phyloP scores from a whole-genome alignment of 1,140 invertebrate genomes.

The Diprion similis region DNA sequence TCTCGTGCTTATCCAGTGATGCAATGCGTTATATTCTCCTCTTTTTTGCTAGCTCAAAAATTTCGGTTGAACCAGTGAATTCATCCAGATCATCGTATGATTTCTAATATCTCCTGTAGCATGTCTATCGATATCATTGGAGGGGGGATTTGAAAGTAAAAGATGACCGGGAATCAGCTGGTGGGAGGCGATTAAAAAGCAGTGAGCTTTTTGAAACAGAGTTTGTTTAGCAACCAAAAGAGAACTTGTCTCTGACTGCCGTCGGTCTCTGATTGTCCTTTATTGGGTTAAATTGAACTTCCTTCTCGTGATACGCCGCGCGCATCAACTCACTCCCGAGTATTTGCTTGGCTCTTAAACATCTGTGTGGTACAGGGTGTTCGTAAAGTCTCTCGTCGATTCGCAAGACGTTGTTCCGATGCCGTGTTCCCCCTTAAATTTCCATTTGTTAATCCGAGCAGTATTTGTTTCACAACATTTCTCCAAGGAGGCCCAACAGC shows the following conservation, averaged over 20 bases:
- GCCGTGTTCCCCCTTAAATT: not conserved
- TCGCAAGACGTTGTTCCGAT: not conserved
- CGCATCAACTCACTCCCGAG: conserved; percentile 61
- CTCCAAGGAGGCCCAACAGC: not conserved
- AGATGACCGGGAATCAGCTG: not conserved
- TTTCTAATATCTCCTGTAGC: no score
- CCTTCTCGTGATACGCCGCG: conserved; percentile 63
- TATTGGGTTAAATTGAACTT: conserved; percentile 65
- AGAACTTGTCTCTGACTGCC: conserved; percentile 56
- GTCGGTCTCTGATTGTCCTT: conserved; percentile 63
- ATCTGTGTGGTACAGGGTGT: conserved; percentile 57
- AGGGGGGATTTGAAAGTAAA: no score
- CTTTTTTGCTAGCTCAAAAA: no score
- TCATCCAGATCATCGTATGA: no score
- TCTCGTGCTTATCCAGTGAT: no score
- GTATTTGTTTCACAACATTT: not conserved
- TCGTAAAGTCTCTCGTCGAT: conserved; percentile 43
- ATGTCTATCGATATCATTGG: no score
- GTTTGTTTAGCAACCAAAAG: conserved; percentile 26
- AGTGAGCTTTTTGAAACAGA: not conserved
- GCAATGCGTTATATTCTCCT: no score
- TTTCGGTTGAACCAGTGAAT: no score
- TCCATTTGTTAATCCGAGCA: not conserved
- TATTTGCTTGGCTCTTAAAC: conserved; percentile 57
- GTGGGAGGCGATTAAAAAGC: not conserved